Conservation (phyloP, 2,888 invertebrate genomes). For the Tholera decimalis region DNA sequence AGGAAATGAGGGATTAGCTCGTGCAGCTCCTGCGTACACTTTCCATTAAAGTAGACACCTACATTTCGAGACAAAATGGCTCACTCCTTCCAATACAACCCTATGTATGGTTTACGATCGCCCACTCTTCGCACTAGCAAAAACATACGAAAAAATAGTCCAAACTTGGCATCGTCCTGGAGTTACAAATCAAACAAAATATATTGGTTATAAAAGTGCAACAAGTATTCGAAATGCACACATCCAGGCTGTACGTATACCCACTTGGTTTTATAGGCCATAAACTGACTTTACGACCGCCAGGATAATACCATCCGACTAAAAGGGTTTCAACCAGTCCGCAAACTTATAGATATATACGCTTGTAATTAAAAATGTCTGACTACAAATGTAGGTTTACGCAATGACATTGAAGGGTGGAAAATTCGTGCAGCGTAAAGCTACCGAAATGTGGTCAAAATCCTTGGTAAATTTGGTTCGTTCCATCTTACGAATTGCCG, state of each 20-base stretch:
- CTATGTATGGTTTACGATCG: conserved; percentile 20
- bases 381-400: conserved; percentile 63
- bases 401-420: conserved; percentile 30
- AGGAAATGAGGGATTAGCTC: no score
- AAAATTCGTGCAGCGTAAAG: conserved; percentile 14
- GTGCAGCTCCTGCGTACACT: no score
- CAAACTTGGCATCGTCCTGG: conserved; percentile 79
- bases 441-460: conserved; percentile 11
- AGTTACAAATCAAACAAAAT: conserved; percentile 90
- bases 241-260: conserved; percentile 79
- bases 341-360: conserved; percentile 71
- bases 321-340: conserved; percentile 86
- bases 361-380: conserved; percentile 86
- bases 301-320: conserved; percentile 89
- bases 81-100: background rate
- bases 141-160: conserved; percentile 74
- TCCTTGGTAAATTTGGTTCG: background rate
- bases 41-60: no score
- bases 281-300: conserved; percentile 87
- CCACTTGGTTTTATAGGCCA: conserved; percentile 89
- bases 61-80: fast-evolving
- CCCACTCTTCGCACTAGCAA: conserved; percentile 48
- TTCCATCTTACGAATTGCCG: background rate
- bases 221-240: conserved; percentile 89
- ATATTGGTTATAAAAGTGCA: conserved; percentile 91